These are phyloP conservation scores for Drosophila mercatorum DNA, from an alignment of 2,888 invertebrate species.

Conservation along the genomic window DNA sequence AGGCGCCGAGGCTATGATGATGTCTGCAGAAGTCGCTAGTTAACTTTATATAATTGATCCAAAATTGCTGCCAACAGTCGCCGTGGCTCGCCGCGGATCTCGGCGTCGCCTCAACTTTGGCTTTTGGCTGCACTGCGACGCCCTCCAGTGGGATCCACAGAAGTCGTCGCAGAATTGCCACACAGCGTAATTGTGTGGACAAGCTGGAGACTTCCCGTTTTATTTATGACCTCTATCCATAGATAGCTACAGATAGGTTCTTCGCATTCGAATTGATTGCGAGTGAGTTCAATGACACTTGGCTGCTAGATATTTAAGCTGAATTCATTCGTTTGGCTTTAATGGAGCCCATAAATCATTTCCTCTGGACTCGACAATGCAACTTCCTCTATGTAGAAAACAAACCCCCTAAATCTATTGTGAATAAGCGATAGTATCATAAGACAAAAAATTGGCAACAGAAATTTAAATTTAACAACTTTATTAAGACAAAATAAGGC, in stretches of 20 bases:
- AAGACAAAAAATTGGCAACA: conserved; percentile 34
- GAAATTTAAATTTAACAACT: conserved; percentile 49
- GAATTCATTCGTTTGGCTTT: conserved; percentile 9
- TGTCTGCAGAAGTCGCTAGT: conserved; percentile 41
- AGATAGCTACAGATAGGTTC: neutral
- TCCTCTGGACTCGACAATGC: conserved; percentile 46
- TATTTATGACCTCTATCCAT: conserved; percentile 25
- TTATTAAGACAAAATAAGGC: conserved; percentile 51
- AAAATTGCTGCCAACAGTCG: conserved; percentile 63
- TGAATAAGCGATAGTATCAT: conserved; percentile 38
- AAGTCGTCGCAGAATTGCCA: conserved; percentile 48
- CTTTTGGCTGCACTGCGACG: conserved; percentile 43
- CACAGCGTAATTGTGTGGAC: conserved; percentile 64
- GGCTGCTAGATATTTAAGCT: conserved; percentile 1
- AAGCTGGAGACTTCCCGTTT: conserved; percentile 30
- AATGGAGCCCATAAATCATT: conserved; percentile 66
- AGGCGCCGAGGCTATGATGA: conserved; percentile 52
- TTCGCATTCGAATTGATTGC: neutral
- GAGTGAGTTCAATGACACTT: conserved; percentile 9
- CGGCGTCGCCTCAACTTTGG: conserved; percentile 66
- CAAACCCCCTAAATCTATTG: conserved; percentile 9
- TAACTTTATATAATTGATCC: conserved; percentile 67
- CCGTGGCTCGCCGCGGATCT: conserved; percentile 28
- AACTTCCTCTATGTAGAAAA: conserved; percentile 46
- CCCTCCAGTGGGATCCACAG: conserved; percentile 27